Conservation (phyloP, 1,140 invertebrate species). For the Zaprionus vittiger region DNA sequence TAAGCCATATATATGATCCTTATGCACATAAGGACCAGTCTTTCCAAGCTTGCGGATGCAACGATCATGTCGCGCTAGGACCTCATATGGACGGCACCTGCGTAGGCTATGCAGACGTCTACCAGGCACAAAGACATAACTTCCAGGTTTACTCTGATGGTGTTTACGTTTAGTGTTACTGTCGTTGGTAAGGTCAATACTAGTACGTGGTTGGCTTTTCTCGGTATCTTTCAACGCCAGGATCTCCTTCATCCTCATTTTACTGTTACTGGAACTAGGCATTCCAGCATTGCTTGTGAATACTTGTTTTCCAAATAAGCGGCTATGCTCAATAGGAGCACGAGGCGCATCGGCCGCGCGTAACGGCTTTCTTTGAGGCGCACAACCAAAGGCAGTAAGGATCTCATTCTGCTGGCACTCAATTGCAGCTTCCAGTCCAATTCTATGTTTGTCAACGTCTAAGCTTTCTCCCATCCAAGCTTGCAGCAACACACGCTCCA, state of each 20-base stretch:
- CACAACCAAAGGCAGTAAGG: slow-evolving; percentile 30
- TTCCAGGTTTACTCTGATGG: slow-evolving; percentile 28
- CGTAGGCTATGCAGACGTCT: slow-evolving; percentile 7
- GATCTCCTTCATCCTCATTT: not conserved
- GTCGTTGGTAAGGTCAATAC: not conserved
- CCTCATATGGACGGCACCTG: slow-evolving; percentile 51
- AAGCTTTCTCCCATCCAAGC: slow-evolving; percentile 36
- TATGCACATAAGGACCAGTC: slow-evolving; percentile 38
- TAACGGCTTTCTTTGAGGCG: not conserved
- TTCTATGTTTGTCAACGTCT: not conserved
- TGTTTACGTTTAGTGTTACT: not conserved
- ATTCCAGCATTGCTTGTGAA: not conserved
- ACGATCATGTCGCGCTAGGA: slow-evolving; percentile 25
- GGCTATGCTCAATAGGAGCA: not conserved
- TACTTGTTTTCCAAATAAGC: slow-evolving; percentile 9
- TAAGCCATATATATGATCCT: slow-evolving; percentile 36
- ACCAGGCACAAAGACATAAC: slow-evolving; percentile 43
- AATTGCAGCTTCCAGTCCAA: not conserved
- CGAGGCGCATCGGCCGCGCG: not conserved
- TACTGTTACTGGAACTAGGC: not conserved
- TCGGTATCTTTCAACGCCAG: not conserved
- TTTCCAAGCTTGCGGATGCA: slow-evolving; percentile 48
- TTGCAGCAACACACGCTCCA: slow-evolving; percentile 6
- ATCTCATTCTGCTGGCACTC: slow-evolving; percentile 29
- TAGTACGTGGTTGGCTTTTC: not conserved